phyloP scores from a whole-genome alignment of 2,113 vertebrate species.

The Myxocyprinus asiaticus region DNA sequence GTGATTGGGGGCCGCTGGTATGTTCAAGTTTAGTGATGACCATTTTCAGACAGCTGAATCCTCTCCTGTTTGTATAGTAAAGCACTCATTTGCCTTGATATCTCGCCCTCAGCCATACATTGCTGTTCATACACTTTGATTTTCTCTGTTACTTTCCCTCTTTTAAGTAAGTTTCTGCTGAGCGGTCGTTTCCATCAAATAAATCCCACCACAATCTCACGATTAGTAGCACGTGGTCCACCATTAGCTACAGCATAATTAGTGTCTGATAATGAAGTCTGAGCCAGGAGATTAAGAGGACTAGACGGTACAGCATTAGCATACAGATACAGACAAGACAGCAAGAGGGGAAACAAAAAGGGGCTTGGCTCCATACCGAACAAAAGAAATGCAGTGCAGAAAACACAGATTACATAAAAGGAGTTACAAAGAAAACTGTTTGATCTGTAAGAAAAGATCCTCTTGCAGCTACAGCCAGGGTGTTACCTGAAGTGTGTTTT shows the following conservation, averaged over 20 bases:
- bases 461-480: too few relatives aligned
- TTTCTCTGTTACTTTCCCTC: neutral
- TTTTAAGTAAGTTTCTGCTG: slow-evolving; percentile 35
- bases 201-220: slow-evolving; percentile 57
- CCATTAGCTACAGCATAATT: slow-evolving; percentile 67
- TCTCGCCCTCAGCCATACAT: neutral
- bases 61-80: neutral
- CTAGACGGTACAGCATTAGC: slow-evolving; percentile 44
- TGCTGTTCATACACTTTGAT: neutral
- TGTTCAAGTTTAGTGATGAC: neutral
- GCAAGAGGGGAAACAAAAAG: neutral
- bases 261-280: slow-evolving; percentile 66
- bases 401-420: neutral
- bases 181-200: slow-evolving; percentile 44
- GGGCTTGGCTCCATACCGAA: neutral
- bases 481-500: neutral
- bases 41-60: neutral
- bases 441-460: neutral
- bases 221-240: slow-evolving; percentile 63
- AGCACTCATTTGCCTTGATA: slow-evolving; percentile 4
- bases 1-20: neutral
- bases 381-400: slow-evolving; percentile 6
- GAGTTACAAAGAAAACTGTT: neutral
- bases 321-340: slow-evolving; percentile 54
- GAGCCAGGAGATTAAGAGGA: slow-evolving; percentile 63